Evolutionary conservation across 2,888 invertebrate genomes (phyloP), one percentile per base, ranked within the genome.

Genomic region (Ectropis crepuscularia): DNA sequence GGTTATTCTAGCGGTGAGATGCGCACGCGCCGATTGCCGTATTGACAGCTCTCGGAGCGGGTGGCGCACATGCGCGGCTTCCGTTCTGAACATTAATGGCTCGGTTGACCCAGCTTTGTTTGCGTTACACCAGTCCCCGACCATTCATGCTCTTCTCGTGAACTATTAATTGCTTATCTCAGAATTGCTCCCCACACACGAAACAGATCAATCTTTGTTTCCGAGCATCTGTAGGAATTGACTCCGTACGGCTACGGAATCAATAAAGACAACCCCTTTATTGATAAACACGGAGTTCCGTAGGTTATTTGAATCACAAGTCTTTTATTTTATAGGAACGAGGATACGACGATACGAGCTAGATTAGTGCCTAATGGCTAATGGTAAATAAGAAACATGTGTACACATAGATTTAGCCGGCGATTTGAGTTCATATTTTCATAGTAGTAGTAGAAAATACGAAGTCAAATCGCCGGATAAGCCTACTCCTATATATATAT

Each of bases 31-130:
- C 82, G 79, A 79, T 80, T 77, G 78, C 74, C 74, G 77, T 87
- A 87, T 88, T 89, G 91, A 91, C 89, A 89, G 88, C 87, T 87
- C 81, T 84, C 81, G 81, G 84, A 82, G 80, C 83, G 83, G 79
- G 79, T 80, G 80, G 76, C 75, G 81, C 89, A 88, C 86, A 89
- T 89, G 90, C 85, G 84, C 86, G 78, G 90, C 91, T 91, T 91
- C 92, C 92, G 92, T 92, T 92, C 90, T 87, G 88, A 90, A 90
- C 73, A 91, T 92, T 92, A 90, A 92, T 82, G 85, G 85, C 87
- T 89, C 82, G 91, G 92, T 91, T 89, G 90, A 90, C 92, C 91
- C 91, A 87, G 87, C 91, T 90, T 87, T 92, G 92, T 92, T 92
- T 91, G 85, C 82, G 82, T 90, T 85, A 86, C 76, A 77, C 82